Percentiles rank a stretch among this genome's conserved stretches.
These are phyloP conservation scores for Meteorus sp. DNA, from an alignment of 1,140 invertebrate species.

Conservation along the genomic window DNA sequence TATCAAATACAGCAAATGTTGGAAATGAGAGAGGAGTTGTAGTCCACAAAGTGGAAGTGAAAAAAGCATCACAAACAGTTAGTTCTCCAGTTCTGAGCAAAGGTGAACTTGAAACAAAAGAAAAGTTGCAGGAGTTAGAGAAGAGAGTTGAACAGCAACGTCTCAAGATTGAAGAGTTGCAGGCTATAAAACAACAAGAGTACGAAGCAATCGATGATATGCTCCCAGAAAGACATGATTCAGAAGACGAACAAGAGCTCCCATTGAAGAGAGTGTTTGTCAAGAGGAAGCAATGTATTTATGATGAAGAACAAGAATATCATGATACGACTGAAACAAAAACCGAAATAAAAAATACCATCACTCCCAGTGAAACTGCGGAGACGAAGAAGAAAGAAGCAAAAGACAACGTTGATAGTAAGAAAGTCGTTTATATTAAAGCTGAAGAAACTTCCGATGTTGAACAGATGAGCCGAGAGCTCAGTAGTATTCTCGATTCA, in stretches of 20 bases:
- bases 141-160: constrained; percentile 55
- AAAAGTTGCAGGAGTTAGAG: constrained; percentile 51
- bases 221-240: constrained; percentile 54
- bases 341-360: constrained; percentile 15
- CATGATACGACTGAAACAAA: constrained; percentile 35
- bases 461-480: constrained; percentile 53
- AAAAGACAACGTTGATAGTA: not conserved
- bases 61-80: not conserved
- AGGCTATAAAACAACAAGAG: constrained; percentile 50
- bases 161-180: constrained; percentile 52
- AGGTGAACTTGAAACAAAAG: constrained; percentile 49
- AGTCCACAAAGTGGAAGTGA: constrained; percentile 26
- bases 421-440: constrained; percentile 45
- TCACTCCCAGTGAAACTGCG: not conserved
- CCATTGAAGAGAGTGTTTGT: constrained; percentile 56
- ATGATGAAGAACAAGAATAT: constrained; percentile 55
- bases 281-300: constrained; percentile 56
- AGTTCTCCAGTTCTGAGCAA: constrained; percentile 22
- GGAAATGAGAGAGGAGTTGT: constrained; percentile 26
- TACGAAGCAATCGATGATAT: constrained; percentile 52
- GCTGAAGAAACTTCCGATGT: constrained; percentile 44
- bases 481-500: constrained; percentile 52
- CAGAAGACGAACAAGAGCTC: constrained; percentile 55
- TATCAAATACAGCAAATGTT: constrained; percentile 11
- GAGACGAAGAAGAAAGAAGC: not conserved